These are phyloP conservation scores for Alentia gelatinosa DNA, from an alignment of 2,888 invertebrate species.

Conservation along the genomic window DNA sequence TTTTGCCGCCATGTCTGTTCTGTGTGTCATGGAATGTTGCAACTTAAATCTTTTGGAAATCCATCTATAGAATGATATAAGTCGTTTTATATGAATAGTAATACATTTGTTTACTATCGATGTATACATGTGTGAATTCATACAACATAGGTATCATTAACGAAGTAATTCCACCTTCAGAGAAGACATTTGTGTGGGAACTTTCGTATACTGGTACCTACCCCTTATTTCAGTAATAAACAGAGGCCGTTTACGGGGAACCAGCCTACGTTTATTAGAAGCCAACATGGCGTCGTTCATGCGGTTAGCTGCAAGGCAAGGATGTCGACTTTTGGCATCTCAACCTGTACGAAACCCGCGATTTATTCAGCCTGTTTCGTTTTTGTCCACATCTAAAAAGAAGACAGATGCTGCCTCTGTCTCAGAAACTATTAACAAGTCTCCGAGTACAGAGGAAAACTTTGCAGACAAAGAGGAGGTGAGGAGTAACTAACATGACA, in stretches of 20 bases:
- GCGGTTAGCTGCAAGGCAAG: constrained; percentile 46
- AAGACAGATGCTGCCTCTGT: constrained; percentile 61
- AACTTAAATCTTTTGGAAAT: no score
- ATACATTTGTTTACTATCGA: no score
- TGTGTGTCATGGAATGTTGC: no score
- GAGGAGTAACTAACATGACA: background rate
- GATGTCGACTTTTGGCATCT: constrained; percentile 51
- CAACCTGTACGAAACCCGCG: background rate
- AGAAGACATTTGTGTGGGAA: no score
- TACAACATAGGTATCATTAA: no score
- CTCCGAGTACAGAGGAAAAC: constrained; percentile 37
- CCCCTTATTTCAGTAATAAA: no score
- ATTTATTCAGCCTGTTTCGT: constrained; percentile 39
- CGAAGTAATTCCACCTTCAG: no score
- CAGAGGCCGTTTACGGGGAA: no score
- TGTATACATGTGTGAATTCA: no score
- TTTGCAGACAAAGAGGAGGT: constrained; percentile 62
- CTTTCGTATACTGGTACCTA: no score
- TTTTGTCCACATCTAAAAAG: constrained; percentile 61
- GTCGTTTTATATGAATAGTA: no score
- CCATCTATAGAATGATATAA: no score
- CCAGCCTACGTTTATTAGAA: background rate
- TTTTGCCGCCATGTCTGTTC: constrained; percentile 33
- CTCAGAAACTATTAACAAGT: constrained; percentile 40
- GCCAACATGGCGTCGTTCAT: constrained; percentile 57